A percentile compares a stretch with the other conserved stretches of the same genome.
phyloP scores from a whole-genome alignment of 2,797 vertebrate genomes.

The Danio albolineatus region DNA sequence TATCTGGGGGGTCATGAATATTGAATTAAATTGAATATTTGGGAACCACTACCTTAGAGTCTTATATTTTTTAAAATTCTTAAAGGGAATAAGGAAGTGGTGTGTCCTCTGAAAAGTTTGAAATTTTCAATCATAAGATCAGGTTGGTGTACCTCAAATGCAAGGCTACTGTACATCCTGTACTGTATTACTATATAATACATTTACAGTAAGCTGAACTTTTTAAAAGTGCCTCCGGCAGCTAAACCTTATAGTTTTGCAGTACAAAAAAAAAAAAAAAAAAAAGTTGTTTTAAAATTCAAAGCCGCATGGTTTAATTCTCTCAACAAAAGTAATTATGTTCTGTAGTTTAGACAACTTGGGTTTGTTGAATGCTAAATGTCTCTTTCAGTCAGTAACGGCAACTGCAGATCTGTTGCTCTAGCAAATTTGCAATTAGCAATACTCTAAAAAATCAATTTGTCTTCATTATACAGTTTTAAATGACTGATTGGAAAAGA shows the following conservation, averaged over 20 bases:
- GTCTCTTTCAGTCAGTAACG: neutral
- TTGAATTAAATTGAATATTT: too few species aligned
- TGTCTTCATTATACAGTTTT: conserved; percentile 4
- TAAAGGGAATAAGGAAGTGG: neutral
- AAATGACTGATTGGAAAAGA: conserved; percentile 11
- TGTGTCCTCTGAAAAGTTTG: neutral
- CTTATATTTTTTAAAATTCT: too few species aligned
- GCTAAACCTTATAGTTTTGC: too few species aligned
- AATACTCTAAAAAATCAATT: neutral
- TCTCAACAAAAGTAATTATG: conserved; percentile 4
- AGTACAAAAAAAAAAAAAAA: neutral
- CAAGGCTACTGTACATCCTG: neutral
- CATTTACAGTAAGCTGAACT: neutral
- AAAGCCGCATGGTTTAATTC: neutral
- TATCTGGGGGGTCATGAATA: too few species aligned
- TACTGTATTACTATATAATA: too few species aligned
- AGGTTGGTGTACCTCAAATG: neutral
- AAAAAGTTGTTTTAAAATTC: neutral
- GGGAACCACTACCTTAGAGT: too few species aligned
- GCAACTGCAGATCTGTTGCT: neutral
- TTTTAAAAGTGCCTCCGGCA: neutral
- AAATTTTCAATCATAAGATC: neutral
- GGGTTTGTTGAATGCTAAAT: neutral
- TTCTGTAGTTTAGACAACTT: neutral
- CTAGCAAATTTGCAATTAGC: conserved; percentile 27